A percentile compares a stretch with the other conserved stretches of the same genome.
Conservation (phyloP, 2,113 vertebrate genomes). For the Indicator indicator region DNA sequence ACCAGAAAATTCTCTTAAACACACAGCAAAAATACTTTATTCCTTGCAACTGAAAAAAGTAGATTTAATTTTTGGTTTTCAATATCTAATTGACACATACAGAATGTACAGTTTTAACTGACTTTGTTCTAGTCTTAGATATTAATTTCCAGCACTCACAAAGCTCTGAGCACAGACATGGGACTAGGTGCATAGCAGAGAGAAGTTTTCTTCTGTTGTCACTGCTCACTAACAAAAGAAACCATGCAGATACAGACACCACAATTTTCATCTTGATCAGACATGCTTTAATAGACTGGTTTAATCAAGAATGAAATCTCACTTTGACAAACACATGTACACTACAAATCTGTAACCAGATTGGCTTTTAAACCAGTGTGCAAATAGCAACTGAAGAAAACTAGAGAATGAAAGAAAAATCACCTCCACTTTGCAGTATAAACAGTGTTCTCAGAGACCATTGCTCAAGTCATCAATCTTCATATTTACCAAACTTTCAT, state of each 20-base stretch:
- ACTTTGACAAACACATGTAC: not conserved
- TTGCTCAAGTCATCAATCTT: conserved; percentile 19
- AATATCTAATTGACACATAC: not conserved
- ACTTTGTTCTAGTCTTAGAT: not conserved
- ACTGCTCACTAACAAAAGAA: not conserved
- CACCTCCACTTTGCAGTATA: not conserved
- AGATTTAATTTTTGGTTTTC: not conserved
- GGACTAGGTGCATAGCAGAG: not conserved
- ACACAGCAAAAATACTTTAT: not conserved
- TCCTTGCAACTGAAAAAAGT: not conserved
- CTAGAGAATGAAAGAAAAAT: conserved; percentile 36
- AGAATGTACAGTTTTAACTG: not conserved
- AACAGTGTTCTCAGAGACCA: not conserved
- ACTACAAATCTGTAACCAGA: not conserved
- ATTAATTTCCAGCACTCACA: not conserved
- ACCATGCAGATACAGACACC: not conserved
- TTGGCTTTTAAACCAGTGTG: not conserved
- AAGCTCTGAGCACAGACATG: not conserved
- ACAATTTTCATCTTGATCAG: not conserved
- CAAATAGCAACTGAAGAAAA: not conserved
- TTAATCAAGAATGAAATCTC: not conserved
- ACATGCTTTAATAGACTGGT: not conserved
- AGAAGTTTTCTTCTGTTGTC: not conserved
- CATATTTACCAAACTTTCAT: conserved; percentile 9
- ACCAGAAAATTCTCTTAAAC: not conserved